Percentiles rank a stretch among this genome's conserved stretches.
phyloP scores from a whole-genome alignment of 2,888 invertebrate species.

The Athalia circularis region DNA sequence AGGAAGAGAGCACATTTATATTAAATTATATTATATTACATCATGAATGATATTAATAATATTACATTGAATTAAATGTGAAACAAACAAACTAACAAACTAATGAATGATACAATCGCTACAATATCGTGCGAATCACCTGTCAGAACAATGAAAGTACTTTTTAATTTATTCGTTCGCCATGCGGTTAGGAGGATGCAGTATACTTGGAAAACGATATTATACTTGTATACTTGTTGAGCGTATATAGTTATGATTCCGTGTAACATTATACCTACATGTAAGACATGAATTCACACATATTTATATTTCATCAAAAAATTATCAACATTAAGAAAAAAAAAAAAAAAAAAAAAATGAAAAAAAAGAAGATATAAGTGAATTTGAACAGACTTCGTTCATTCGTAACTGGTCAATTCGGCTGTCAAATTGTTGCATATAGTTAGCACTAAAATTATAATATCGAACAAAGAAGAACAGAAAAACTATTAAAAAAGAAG shows the following conservation, averaged over 20 bases:
- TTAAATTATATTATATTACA: constrained; percentile 37
- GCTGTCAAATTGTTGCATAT: constrained; percentile 43
- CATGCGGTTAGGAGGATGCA: constrained; percentile 66
- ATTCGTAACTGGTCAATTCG: constrained; percentile 34
- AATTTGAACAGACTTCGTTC: background rate
- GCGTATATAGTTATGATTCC: constrained; percentile 64
- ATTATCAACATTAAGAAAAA: background rate
- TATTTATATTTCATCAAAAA: constrained; percentile 15
- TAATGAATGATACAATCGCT: background rate
- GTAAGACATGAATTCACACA: constrained; percentile 42
- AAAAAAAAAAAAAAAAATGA: background rate
- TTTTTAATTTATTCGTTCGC: constrained; percentile 70
- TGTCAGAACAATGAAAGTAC: constrained; percentile 72
- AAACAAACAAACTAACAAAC: background rate
- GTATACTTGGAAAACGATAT: constrained; percentile 64
- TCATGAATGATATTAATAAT: constrained; percentile 25
- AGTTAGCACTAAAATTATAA: constrained; percentile 43
- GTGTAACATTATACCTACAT: constrained; percentile 59
- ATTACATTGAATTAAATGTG: constrained; percentile 25
- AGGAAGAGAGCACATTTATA: constrained; percentile 42
- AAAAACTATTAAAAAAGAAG: background rate
- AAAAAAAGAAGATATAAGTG: constrained; percentile 4
- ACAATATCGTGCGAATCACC: constrained; percentile 61
- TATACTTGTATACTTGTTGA: constrained; percentile 60
- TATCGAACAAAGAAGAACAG: constrained; percentile 1